phyloP scores from a whole-genome alignment of 2,113 vertebrate species.

The Mola mola region DNA sequence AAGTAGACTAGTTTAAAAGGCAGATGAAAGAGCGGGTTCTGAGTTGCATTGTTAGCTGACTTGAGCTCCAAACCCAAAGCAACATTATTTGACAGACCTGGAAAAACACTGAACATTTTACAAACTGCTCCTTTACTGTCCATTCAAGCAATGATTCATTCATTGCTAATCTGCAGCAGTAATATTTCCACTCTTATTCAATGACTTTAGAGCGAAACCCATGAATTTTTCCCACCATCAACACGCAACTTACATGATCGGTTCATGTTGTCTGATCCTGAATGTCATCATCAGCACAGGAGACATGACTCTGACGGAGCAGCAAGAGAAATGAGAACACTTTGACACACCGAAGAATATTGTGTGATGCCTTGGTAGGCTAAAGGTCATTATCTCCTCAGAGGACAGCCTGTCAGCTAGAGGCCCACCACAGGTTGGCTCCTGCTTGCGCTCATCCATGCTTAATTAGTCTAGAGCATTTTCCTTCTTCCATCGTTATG shows the following conservation, averaged over 20 bases:
- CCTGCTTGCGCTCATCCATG: slow-evolving; percentile 21
- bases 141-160: too few species aligned
- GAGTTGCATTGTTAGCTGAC: too few species aligned
- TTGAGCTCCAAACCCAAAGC: too few species aligned
- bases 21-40: too few species aligned
- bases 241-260: slow-evolving; percentile 15
- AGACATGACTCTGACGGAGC: slow-evolving; percentile 1
- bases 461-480: slow-evolving; percentile 33
- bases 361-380: slow-evolving; percentile 13
- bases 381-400: slow-evolving; percentile 34
- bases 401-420: slow-evolving; percentile 21
- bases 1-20: too few species aligned
- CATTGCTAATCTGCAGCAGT: too few species aligned
- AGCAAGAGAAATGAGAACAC: slow-evolving; percentile 45
- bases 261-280: slow-evolving; percentile 23
- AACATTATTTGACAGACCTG: too few species aligned
- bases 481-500: slow-evolving; percentile 28
- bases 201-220: too few species aligned
- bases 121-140: too few species aligned
- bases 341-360: slow-evolving; percentile 25
- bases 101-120: too few species aligned
- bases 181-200: too few species aligned
- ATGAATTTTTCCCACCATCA: slow-evolving; percentile 4
- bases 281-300: slow-evolving; percentile 32
- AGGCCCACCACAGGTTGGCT: too few species aligned